phyloP scores from a whole-genome alignment of 2,888 invertebrate genomes.

The Parnassius orleans region DNA sequence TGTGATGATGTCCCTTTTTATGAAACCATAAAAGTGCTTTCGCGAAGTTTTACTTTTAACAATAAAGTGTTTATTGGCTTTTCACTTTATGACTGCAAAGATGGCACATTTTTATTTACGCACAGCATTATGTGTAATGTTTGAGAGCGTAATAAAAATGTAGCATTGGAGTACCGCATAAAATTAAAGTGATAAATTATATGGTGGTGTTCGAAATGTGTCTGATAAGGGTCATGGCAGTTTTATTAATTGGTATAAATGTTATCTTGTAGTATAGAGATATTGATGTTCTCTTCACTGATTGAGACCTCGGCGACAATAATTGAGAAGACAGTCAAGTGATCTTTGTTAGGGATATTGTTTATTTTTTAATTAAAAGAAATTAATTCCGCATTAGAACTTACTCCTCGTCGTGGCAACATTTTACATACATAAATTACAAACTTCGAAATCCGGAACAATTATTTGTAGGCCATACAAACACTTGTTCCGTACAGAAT shows the following conservation, averaged over 20 bases:
- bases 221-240: background rate
- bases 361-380: too few species aligned
- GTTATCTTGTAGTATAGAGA: background rate
- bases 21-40: constrained; percentile 46
- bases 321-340: too few species aligned
- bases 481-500: too few species aligned
- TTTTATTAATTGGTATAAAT: background rate
- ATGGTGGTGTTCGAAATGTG: background rate
- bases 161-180: background rate
- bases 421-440: too few species aligned
- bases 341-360: too few species aligned
- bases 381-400: too few species aligned
- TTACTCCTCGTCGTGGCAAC: too few species aligned
- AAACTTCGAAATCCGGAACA: too few species aligned
- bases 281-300: too few species aligned
- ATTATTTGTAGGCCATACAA: too few species aligned
- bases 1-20: constrained; percentile 36
- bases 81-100: constrained; percentile 48
- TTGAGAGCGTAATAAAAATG: constrained; percentile 12
- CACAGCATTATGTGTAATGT: constrained; percentile 31
- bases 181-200: constrained; percentile 4
- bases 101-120: constrained; percentile 45
- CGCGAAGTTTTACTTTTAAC: constrained; percentile 58
- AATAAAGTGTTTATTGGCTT: constrained; percentile 65
- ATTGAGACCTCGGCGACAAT: too few species aligned